Percentiles rank a stretch among this genome's conserved stretches.
These are phyloP conservation scores for Hiodon tergisus DNA, from an alignment of 2,113 vertebrate genomes.

Conservation along the genomic window DNA sequence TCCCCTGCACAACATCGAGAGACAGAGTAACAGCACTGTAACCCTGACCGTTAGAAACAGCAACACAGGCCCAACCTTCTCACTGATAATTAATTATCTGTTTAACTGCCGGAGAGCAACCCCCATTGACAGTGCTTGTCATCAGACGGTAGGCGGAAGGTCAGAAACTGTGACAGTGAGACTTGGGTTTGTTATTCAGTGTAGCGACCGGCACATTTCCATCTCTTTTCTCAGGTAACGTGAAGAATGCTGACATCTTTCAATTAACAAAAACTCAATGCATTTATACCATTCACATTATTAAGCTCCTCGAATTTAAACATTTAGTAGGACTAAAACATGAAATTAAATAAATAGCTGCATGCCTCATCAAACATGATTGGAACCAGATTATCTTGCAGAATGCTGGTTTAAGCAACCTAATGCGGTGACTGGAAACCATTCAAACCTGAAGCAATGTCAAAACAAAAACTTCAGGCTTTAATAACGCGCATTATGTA, in stretches of 20 bases:
- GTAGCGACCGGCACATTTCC: slow-evolving; percentile 7
- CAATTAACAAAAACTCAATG: slow-evolving; percentile 2
- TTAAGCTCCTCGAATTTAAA: not conserved
- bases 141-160: slow-evolving; percentile 21
- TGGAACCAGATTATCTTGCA: slow-evolving; percentile 53
- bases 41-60: not conserved
- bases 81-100: not conserved
- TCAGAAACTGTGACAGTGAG: not conserved
- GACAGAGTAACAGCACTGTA: not conserved
- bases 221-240: not conserved
- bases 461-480: slow-evolving; percentile 48
- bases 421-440: slow-evolving; percentile 35
- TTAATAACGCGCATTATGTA: slow-evolving; percentile 32
- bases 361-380: slow-evolving; percentile 40
- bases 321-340: not conserved
- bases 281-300: not conserved
- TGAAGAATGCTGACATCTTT: slow-evolving; percentile 21
- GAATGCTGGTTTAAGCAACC: slow-evolving; percentile 53
- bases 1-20: slow-evolving; percentile 67
- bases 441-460: slow-evolving; percentile 42
- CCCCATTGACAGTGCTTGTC: slow-evolving; percentile 4
- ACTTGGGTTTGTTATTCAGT: no score
- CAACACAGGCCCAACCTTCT: not conserved
- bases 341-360: no score
- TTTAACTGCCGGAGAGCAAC: slow-evolving; percentile 16